Conservation (phyloP, 2,113 vertebrate genomes). For the Ursus arctos region DNA sequence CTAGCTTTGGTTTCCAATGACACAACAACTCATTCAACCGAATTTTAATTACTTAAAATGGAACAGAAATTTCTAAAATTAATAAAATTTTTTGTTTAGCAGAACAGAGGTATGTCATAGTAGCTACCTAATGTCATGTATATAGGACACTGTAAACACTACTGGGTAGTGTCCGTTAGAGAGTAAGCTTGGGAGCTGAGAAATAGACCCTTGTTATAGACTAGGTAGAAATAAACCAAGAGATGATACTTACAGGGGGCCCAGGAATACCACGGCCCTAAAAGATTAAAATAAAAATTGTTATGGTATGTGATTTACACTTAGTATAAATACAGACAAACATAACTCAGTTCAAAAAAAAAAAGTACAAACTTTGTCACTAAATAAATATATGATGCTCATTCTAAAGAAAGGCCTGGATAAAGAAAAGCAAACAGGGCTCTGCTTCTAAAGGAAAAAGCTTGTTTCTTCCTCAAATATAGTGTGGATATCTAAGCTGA, state of each 20-base stretch:
- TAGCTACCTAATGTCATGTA: neutral
- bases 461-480: neutral
- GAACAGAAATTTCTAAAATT: conserved; percentile 30
- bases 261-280: conserved; percentile 95
- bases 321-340: neutral
- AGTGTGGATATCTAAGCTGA: neutral
- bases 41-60: conserved; percentile 8
- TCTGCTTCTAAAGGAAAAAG: neutral
- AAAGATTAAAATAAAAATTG: conserved; percentile 75
- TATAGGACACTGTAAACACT: neutral
- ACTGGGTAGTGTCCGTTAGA: neutral
- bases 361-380: neutral
- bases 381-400: neutral
- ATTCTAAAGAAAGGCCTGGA: neutral
- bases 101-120: neutral
- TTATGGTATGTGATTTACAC: neutral
- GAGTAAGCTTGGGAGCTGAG: neutral
- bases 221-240: neutral
- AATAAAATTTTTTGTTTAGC: conserved; percentile 40
- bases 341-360: neutral
- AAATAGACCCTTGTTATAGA: neutral
- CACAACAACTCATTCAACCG: neutral
- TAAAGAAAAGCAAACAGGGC: neutral
- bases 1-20: conserved; percentile 1
- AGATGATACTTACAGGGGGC: conserved; percentile 90